Conservation (phyloP, 2,888 invertebrate genomes). For the Erebia epiphron region DNA sequence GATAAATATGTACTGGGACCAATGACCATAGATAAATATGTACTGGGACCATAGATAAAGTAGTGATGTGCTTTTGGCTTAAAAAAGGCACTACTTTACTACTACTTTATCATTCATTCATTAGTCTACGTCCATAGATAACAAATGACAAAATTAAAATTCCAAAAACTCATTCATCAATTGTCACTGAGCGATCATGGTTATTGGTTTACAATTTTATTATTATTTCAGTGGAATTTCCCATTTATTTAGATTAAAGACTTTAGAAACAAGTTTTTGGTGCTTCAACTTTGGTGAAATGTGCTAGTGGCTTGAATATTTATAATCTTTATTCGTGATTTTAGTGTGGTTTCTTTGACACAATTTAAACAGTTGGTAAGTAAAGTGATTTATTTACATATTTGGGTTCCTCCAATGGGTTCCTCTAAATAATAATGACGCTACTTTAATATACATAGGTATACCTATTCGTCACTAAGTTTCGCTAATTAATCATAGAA, state of each 20-base stretch:
- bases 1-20: too few relatives aligned
- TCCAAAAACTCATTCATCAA: background rate
- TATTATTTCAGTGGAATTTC: constrained; percentile 15
- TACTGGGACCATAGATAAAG: too few relatives aligned
- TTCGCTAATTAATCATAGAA: background rate
- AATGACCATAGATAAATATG: too few relatives aligned
- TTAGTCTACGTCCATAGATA: background rate
- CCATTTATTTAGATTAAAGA: background rate
- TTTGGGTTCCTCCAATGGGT: background rate
- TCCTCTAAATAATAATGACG: constrained; percentile 9
- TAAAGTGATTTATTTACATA: background rate
- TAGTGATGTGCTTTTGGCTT: too few relatives aligned
- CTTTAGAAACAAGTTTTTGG: background rate
- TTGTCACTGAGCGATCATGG: constrained; percentile 10
- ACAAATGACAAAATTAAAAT: background rate
- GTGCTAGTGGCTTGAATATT: constrained; percentile 4
- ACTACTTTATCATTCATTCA: background rate
- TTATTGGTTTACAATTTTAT: constrained; percentile 1
- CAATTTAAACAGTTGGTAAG: background rate
- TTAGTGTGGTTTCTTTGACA: background rate
- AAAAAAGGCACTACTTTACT: too few relatives aligned
- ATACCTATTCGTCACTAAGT: background rate
- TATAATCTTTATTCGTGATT: constrained; percentile 3
- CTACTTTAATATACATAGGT: background rate
- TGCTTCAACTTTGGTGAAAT: constrained; percentile 9